Evolutionary conservation across 2,797 vertebrate genomes (phyloP).

Genomic region (Catostomus latipinnis): DNA sequence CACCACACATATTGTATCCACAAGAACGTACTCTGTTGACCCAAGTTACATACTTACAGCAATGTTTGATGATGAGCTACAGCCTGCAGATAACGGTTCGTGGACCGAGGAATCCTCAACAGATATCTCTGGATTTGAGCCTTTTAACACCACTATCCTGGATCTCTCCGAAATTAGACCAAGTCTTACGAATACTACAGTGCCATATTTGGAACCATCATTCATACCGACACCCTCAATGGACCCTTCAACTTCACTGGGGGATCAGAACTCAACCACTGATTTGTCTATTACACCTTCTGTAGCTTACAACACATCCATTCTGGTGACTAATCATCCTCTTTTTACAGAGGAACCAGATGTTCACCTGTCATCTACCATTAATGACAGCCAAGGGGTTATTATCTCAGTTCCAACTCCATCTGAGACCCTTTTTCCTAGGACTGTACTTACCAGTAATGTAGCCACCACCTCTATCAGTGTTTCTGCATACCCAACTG

Average conservation of each 20-base stretch:
- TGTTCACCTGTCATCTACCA: constrained; percentile 43
- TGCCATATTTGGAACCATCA: constrained; percentile 73
- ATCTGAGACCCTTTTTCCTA: constrained; percentile 66
- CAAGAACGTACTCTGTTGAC: constrained; percentile 54
- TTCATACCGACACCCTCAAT: constrained; percentile 61
- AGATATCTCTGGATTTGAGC: constrained; percentile 72
- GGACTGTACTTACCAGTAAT: constrained; percentile 57
- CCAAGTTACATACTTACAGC: constrained; percentile 57
- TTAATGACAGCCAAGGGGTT: constrained; percentile 74
- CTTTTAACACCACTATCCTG: constrained; percentile 63
- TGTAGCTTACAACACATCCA: constrained; percentile 50
- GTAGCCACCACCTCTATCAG: constrained; percentile 60
- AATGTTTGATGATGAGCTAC: constrained; percentile 54
- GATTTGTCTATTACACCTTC: constrained; percentile 67
- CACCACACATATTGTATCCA: constrained; percentile 63
- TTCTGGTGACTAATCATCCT: constrained; percentile 57
- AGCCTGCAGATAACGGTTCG: constrained; percentile 56
- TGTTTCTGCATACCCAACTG: constrained; percentile 56
- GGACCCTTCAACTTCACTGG: constrained; percentile 69
- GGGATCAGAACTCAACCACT: constrained; percentile 71
- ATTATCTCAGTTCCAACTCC: constrained; percentile 61
- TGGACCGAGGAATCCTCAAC: constrained; percentile 67
- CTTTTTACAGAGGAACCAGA: constrained; percentile 64
- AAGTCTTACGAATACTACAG: constrained; percentile 64
- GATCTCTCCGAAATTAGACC: constrained; percentile 61